These are phyloP conservation scores for Bradypus variegatus DNA, from an alignment of 2,797 vertebrate genomes.

Conservation along the genomic window DNA sequence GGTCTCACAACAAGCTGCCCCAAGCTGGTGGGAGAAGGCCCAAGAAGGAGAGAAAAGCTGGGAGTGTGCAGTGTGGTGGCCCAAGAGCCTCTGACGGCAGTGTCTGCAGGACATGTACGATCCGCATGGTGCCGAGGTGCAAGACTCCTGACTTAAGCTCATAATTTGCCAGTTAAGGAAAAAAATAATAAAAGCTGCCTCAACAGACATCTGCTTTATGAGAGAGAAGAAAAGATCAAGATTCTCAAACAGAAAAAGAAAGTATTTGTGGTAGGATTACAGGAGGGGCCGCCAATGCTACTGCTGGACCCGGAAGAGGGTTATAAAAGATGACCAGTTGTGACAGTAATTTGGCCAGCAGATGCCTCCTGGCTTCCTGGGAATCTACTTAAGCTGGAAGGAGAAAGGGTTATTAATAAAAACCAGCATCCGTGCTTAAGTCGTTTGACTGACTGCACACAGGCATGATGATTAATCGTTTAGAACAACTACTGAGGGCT, in stretches of 20 bases:
- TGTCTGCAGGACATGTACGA: background rate
- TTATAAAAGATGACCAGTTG: background rate
- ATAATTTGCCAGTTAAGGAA: background rate
- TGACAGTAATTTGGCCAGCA: no score
- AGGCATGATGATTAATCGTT: background rate
- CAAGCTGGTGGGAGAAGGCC: background rate
- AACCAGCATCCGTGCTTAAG: background rate
- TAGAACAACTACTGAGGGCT: background rate
- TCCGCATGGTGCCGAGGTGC: background rate
- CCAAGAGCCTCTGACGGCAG: rapidly evolving
- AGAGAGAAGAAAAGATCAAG: background rate
- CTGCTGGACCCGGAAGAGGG: background rate
- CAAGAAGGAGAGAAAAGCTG: background rate
- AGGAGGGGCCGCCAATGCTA: background rate
- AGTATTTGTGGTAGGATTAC: background rate
- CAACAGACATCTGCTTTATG: background rate
- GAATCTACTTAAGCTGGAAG: background rate
- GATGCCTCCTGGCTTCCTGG: background rate
- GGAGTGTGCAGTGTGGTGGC: rapidly evolving
- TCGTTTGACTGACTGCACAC: background rate
- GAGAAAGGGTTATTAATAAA: background rate
- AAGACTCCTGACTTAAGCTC: background rate
- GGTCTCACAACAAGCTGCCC: background rate
- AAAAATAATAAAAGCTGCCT: background rate
- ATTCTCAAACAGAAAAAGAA: background rate